A percentile compares a stretch with the other conserved stretches of the same genome.
Conservation (phyloP, 1,140 invertebrate species). For the Grapholita molesta region DNA sequence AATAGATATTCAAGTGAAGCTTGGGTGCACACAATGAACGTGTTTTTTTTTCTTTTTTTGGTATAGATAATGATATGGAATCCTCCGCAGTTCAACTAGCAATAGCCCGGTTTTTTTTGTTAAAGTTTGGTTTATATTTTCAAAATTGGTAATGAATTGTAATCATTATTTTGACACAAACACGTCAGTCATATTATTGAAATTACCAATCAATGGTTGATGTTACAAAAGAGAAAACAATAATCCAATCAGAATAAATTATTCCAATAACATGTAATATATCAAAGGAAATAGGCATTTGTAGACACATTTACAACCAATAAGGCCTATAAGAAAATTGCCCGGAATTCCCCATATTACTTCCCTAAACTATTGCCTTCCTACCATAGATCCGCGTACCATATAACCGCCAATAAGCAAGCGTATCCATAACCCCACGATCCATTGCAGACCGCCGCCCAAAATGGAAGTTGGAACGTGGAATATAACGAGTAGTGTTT, state of each 20-base stretch:
- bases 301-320: slow-evolving; percentile 46
- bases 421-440: neutral
- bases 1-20: too few relatives aligned
- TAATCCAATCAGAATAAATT: slow-evolving; percentile 6
- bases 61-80: too few relatives aligned
- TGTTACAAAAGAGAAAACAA: neutral
- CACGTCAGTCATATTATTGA: neutral
- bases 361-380: slow-evolving; percentile 60
- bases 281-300: slow-evolving; percentile 24
- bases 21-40: too few relatives aligned
- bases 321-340: slow-evolving; percentile 51
- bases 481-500: slow-evolving; percentile 38
- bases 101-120: too few relatives aligned
- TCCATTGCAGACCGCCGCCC: slow-evolving; percentile 28
- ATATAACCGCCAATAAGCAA: neutral
- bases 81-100: too few relatives aligned
- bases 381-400: slow-evolving; percentile 32
- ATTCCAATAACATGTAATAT: slow-evolving; percentile 3
- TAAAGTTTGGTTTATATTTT: too few relatives aligned
- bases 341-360: slow-evolving; percentile 54
- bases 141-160: too few relatives aligned
- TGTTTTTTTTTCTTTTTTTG: too few relatives aligned
- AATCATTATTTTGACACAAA: neutral
- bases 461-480: slow-evolving; percentile 14
- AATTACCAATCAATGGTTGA: neutral